These are phyloP conservation scores for Crotalus viridis DNA, from an alignment of 2,113 vertebrate species.

Conservation along the genomic window DNA sequence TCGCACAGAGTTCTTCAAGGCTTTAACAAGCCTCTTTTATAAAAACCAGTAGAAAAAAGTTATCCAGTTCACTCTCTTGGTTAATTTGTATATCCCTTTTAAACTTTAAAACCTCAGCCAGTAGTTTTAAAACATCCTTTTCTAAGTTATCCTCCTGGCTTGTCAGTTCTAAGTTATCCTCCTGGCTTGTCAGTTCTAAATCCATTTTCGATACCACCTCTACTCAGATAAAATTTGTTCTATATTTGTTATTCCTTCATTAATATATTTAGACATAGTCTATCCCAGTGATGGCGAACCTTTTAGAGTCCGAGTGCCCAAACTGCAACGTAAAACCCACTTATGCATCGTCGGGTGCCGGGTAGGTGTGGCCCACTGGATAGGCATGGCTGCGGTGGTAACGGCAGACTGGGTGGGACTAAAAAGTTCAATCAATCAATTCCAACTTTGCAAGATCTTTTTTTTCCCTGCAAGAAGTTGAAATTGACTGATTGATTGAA, in stretches of 20 bases:
- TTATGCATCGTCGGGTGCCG: too few species aligned
- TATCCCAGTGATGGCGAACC: background rate
- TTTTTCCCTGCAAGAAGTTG: too few species aligned
- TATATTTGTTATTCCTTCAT: background rate
- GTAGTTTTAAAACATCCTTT: background rate
- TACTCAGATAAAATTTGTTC: background rate
- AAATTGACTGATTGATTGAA: too few species aligned
- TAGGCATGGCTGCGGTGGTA: too few species aligned
- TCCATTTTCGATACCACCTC: background rate
- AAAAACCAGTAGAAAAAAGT: background rate
- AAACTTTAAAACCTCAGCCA: background rate
- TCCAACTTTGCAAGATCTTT: too few species aligned
- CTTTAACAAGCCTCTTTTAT: background rate
- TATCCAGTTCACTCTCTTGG: background rate
- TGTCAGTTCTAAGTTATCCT: background rate
- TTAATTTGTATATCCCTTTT: background rate
- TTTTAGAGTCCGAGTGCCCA: too few species aligned
- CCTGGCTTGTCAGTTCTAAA: background rate
- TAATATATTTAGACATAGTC: background rate
- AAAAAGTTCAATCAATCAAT: too few species aligned
- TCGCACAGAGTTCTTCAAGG: background rate
- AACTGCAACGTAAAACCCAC: too few species aligned
- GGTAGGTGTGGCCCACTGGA: too few species aligned
- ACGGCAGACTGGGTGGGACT: too few species aligned
- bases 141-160: background rate